phyloP scores from a whole-genome alignment of 2,797 vertebrate species.

The Neosilurus hyrtlii region DNA sequence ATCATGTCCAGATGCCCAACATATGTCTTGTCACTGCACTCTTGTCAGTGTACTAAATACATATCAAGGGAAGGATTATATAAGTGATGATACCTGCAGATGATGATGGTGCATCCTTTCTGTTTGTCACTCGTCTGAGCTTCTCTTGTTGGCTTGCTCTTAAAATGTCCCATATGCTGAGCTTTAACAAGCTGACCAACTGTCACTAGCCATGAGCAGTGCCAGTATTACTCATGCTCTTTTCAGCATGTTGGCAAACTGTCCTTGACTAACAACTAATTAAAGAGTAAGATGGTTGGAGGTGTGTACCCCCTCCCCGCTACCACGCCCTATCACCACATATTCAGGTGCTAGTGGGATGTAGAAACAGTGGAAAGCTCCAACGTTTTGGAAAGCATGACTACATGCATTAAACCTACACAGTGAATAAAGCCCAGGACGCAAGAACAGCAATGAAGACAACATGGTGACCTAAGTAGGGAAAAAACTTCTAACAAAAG shows the following conservation, averaged over 20 bases:
- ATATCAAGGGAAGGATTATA: neutral
- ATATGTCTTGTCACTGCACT: neutral
- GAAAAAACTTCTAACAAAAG: neutral
- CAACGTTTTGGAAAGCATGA: constrained; percentile 43
- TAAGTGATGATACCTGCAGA: neutral
- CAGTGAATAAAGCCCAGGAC: constrained; percentile 19
- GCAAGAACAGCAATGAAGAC: constrained; percentile 12
- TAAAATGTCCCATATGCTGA: constrained; percentile 61
- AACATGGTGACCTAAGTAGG: constrained; percentile 6
- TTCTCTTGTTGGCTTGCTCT: constrained; percentile 56
- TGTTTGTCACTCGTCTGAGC: neutral
- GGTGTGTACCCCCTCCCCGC: neutral
- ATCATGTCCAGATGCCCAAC: neutral
- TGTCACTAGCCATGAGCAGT: constrained; percentile 62
- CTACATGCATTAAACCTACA: constrained; percentile 36
- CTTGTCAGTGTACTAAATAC: neutral
- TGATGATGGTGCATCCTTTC: neutral
- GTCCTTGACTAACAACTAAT: constrained; percentile 30
- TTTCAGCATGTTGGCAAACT: constrained; percentile 51
- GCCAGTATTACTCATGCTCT: constrained; percentile 64
- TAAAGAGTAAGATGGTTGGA: constrained; percentile 14
- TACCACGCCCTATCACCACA: neutral
- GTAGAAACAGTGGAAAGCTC: constrained; percentile 17
- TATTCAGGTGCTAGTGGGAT: constrained; percentile 15
- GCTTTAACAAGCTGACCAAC: constrained; percentile 61